phyloP scores from a whole-genome alignment of 2,113 vertebrate genomes.

The Mustela nigripes region DNA sequence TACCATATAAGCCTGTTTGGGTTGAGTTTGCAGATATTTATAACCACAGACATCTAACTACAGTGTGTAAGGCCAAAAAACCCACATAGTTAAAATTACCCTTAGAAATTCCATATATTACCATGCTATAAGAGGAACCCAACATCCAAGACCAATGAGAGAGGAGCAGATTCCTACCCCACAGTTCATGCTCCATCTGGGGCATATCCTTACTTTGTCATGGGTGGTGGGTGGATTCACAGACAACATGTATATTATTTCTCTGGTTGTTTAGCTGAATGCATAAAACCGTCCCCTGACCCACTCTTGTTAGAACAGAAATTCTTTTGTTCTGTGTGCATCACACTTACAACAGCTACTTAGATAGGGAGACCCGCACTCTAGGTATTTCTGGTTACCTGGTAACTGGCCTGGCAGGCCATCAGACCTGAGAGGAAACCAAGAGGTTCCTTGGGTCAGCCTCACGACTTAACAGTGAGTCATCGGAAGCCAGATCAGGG shows the following conservation, averaged over 20 bases:
- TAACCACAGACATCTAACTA: not conserved
- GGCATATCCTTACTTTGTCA: not conserved
- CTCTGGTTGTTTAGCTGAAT: not conserved
- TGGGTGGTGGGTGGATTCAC: not conserved
- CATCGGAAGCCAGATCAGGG: not conserved
- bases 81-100: not conserved
- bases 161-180: not conserved
- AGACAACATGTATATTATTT: not conserved
- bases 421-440: not conserved
- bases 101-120: not conserved
- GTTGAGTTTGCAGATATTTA: constrained; percentile 42
- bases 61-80: not conserved
- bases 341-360: constrained; percentile 58
- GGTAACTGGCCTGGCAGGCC: not conserved
- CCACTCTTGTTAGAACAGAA: constrained; percentile 67
- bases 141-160: not conserved
- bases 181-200: not conserved
- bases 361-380: not conserved
- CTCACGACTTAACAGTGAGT: not conserved
- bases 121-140: not conserved
- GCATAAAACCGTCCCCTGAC: not conserved
- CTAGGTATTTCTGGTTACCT: constrained; percentile 79
- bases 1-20: not conserved
- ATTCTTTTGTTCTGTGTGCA: constrained; percentile 60
- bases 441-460: not conserved